Base-by-base conservation (phyloP, 2,797 vertebrate genomes). In the Sebastes kiyomatsui region DNA sequence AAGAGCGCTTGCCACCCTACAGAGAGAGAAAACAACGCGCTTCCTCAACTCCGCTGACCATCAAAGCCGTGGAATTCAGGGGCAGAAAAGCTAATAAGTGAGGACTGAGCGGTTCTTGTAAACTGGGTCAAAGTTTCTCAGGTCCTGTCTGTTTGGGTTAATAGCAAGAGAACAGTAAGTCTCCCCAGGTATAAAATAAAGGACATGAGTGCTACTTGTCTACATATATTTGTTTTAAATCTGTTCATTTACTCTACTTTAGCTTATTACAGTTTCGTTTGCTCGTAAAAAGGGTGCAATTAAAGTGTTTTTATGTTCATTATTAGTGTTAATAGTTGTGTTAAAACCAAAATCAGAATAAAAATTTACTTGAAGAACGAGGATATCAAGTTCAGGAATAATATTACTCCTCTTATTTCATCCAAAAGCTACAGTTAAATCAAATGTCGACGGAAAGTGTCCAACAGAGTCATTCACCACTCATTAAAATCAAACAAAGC, bases 51-150 rank as follows among this genome's bases (percentile, higher is more conserved):
- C 83, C 54, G 56, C 79, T 88, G 84, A 92, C 92, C 92, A 95
- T 95, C 93, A 95, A 94, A 95, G 93, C 67, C 3, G 2, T 85
- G 91, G 91, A 94, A 94, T 94, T 91, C 85, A 82, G 88, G 78
- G 82, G 66, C 75, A 77, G 88, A 86, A 86, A 88, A 87, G 77
- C 87, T 88, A 88, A 90, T 84, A 93, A 83, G 86, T 79, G 84
- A 90, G 87, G 85, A 90, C 84, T 68, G 75, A 91, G 83, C 85
- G 54, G 80, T 90, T 93, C 90, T 90, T 91, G 85, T 91, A 92
- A 95, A 94, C 84, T 94, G 90, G 90, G 90, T 94, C 92, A 94
- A 91, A 92, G 93, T 93, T 94, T 89, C 79, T 77, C 76, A 85
- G 81, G 73, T 85, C 62, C 73, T 75, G 72, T 68, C 87, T 87